phyloP scores from a whole-genome alignment of 1,140 invertebrate genomes.

The Augochlora pura region DNA sequence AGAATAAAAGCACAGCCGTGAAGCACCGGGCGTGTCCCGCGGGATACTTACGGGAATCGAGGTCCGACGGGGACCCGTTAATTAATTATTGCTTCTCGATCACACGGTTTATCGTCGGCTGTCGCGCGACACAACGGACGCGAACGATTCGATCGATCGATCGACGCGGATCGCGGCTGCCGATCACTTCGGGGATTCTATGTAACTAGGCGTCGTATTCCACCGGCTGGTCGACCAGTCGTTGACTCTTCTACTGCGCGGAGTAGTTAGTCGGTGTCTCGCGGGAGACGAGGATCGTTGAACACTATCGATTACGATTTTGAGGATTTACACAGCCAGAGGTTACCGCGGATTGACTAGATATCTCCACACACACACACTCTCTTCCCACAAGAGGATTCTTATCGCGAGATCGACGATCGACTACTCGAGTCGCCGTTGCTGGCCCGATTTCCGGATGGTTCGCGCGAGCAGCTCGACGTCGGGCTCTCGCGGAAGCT shows the following conservation, averaged over 20 bases:
- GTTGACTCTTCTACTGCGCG: conserved; percentile 5
- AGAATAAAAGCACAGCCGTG: neutral
- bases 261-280: neutral
- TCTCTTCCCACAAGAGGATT: neutral
- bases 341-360: conserved; percentile 56
- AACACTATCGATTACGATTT: conserved; percentile 73
- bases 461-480: conserved; percentile 47
- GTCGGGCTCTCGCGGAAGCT: conserved; percentile 53
- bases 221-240: neutral
- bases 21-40: too few species aligned
- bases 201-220: conserved; percentile 20
- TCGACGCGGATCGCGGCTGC: neutral
- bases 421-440: conserved; percentile 16
- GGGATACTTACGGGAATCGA: conserved; percentile 4
- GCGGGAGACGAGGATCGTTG: conserved; percentile 50
- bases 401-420: conserved; percentile 27
- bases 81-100: conserved; percentile 40
- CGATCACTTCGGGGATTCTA: conserved; percentile 23
- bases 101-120: conserved; percentile 5
- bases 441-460: conserved; percentile 19
- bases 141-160: neutral
- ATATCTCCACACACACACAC: too few species aligned
- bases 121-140: too few species aligned
- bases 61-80: neutral
- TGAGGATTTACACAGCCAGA: conserved; percentile 58